Evolutionary conservation across 2,113 vertebrate genomes (phyloP).

Genomic region (Syngnathus typhle): DNA sequence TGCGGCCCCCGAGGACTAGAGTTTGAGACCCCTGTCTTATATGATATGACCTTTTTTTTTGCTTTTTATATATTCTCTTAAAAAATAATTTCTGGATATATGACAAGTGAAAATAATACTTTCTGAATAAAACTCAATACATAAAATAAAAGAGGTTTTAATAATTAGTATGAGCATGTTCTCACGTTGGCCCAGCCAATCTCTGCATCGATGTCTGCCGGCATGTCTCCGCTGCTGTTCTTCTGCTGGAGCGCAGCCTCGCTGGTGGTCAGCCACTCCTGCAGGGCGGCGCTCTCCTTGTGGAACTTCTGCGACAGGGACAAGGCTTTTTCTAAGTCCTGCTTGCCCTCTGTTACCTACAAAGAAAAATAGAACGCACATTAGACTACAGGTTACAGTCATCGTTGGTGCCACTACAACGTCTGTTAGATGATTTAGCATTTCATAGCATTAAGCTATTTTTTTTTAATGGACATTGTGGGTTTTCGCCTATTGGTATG

Average conservation of each 20-base stretch:
- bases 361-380: neutral
- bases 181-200: constrained; percentile 91
- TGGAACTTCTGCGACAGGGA: constrained; percentile 80
- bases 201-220: constrained; percentile 83
- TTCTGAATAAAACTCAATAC: too few relatives aligned
- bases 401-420: too few relatives aligned
- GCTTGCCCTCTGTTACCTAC: constrained; percentile 94
- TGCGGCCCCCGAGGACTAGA: too few relatives aligned
- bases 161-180: too few relatives aligned
- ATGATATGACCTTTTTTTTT: neutral
- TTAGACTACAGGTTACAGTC: too few relatives aligned
- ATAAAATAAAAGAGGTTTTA: too few relatives aligned
- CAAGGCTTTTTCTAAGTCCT: constrained; percentile 86
- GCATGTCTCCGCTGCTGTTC: constrained; percentile 76
- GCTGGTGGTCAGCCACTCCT: constrained; percentile 80
- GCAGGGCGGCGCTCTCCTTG: constrained; percentile 77
- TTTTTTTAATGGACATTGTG: neutral
- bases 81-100: neutral
- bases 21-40: too few relatives aligned
- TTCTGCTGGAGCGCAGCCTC: constrained; percentile 82
- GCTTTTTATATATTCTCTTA: neutral
- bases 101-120: too few relatives aligned
- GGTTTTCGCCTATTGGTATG: neutral
- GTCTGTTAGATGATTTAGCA: too few relatives aligned
- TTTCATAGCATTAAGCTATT: too few relatives aligned